Conservation (phyloP, 2,797 vertebrate species). For the Arrhamphus sclerolepis region DNA sequence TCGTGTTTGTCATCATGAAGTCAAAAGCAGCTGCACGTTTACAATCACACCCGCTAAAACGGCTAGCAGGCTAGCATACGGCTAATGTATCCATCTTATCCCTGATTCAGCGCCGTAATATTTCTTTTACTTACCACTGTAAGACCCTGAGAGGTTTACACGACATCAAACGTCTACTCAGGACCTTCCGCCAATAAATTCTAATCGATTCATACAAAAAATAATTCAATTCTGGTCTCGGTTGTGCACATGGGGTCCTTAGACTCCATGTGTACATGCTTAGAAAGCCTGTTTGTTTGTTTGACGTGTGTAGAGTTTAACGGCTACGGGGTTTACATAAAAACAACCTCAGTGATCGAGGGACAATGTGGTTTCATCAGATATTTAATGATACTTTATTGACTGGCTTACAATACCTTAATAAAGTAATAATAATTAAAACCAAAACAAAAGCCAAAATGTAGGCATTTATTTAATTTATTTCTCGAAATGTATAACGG, state of each 20-base stretch:
- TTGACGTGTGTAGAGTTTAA: background rate
- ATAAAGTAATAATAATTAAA: no score
- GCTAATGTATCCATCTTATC: conserved; percentile 10
- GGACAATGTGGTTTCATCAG: background rate
- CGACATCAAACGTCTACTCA: conserved; percentile 5
- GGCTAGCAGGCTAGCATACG: conserved; percentile 33
- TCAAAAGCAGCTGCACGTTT: background rate
- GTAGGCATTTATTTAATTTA: no score
- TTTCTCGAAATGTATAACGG: background rate
- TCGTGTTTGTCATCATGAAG: background rate
- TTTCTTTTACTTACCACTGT: conserved; percentile 33
- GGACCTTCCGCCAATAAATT: background rate
- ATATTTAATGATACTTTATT: background rate
- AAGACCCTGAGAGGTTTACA: background rate
- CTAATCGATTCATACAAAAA: background rate
- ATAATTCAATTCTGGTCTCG: conserved; percentile 39
- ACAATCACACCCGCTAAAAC: background rate
- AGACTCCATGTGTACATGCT: conserved; percentile 16
- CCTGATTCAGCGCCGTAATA: background rate
- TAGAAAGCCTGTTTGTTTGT: background rate
- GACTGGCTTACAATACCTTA: background rate
- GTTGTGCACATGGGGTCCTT: conserved; percentile 44
- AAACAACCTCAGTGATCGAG: no score
- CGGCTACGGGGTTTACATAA: conserved; percentile 8
- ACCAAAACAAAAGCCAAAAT: no score